Evolutionary conservation across 2,797 vertebrate species (phyloP), one percentile per base, ranked within the genome.

Genomic region (Botia almorhae): DNA sequence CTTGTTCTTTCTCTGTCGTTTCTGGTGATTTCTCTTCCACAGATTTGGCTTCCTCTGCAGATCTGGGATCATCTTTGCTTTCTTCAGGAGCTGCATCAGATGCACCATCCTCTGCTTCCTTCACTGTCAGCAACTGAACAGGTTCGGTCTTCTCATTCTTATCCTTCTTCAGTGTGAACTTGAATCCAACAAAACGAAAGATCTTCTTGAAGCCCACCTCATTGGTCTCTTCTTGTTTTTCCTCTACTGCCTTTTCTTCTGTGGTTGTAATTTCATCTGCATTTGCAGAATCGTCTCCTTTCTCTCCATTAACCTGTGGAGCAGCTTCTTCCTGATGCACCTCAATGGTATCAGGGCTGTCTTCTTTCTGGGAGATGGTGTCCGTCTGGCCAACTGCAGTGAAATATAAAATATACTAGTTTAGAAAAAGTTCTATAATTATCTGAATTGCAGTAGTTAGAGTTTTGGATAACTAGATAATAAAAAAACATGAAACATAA

Each of bases 171-270:
- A 99, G 89, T 0, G 97, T 98, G 91, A 99, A 98, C 89, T 97
- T 98, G 75, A 99, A 97, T 72, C 98, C 98, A 75, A 98, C 96
- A 81, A 99, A 98, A 82, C 95, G 96, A 86, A 99, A 98, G 83
- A 99, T 96, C 88, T 98, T 99, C 92, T 98, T 99, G 92, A 99
- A 99, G 33, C 98, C 96, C 26, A 98, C 94, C 82, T 99, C 97
- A 0, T 90, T 96, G 46, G 93, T 90, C 43, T 97, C 96, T 0
- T 90, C 71, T 0, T 94, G 56, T 3, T 94, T 94, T 39, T 94
- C 90, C 74, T 93, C 90, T 0, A 92, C 91, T 43, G 91, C 78
- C 10, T 92, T 95, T 82, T 96, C 95, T 87, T 97, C 96, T 0
- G 83, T 82, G 60, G 89, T 81, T 0, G 93, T 89, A 68, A 94